Base-by-base conservation (phyloP, 2,888 invertebrate genomes). In the Eupithecia dodoneata region DNA sequence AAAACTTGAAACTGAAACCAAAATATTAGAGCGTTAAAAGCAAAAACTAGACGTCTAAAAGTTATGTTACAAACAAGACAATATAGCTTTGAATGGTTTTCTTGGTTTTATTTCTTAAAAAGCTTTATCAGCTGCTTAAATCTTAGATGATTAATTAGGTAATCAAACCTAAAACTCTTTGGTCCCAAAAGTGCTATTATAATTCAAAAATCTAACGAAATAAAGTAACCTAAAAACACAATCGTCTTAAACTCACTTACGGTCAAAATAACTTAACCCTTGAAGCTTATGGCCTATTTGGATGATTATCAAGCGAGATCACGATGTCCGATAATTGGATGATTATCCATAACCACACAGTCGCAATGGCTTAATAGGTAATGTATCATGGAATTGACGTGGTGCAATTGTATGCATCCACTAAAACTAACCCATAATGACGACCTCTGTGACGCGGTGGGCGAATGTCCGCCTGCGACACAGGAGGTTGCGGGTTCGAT, bases 321-420 rank as follows among this genome's bases (percentile, higher is more conserved):
- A 63, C 18, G 63, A 63, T 63, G 63, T 63, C 63, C 18, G 30
- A 12, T 30, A 30, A 63, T 30, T 30, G 63, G 63, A 63, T 59
- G 59, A 59, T 59, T 59, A 59, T 63, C 63, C 63, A 30, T 30
- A 63, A 63, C 18, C 63, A 63, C 63, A 63, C 30, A 63, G 63
- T 18, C 9, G 59, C 10, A 30, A 63, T 63, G 63, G 18, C 18
- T 18, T 59, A 59, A 30, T 59, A 59, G 4, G 13, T 52, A 4
- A 52, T 4, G 9, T 63, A 30, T 30, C 9, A 9, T 59, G 18
- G 59, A 18, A 59, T 59, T 9, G 18, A 59, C 18, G 9, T 59
- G 59, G 15, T 59, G 18, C 18, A 59, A 59, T 18, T 18, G n/a
- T 59, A 59, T 55, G 7, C n/a, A 55, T 55, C 4, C 15, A 15